These are phyloP conservation scores for Microplitis deprimator DNA, from an alignment of 2,888 invertebrate genomes.

Conservation along the genomic window DNA sequence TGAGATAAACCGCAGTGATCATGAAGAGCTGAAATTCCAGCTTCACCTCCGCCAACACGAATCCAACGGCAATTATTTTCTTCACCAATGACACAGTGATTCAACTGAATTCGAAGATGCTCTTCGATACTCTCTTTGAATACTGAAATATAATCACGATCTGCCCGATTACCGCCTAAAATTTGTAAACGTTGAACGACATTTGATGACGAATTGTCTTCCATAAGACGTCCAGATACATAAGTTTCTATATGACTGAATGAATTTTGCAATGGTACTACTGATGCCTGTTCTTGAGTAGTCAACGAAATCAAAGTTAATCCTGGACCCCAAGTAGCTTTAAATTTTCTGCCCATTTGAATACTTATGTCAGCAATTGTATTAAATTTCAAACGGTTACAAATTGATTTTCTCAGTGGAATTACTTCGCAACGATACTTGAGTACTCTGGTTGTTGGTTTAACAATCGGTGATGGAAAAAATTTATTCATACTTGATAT, in stretches of 20 bases:
- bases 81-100: slow-evolving; percentile 73
- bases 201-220: slow-evolving; percentile 64
- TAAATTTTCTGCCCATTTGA: slow-evolving; percentile 76
- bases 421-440: slow-evolving; percentile 69
- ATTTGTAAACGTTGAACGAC: slow-evolving; percentile 68
- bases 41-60: slow-evolving; percentile 61
- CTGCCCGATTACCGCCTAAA: slow-evolving; percentile 61
- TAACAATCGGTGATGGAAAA: slow-evolving; percentile 61
- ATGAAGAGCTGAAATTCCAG: slow-evolving; percentile 73
- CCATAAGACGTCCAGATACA: slow-evolving; percentile 59
- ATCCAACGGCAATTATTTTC: slow-evolving; percentile 73
- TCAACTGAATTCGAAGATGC: slow-evolving; percentile 78
- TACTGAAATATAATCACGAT: slow-evolving; percentile 55
- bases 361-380: slow-evolving; percentile 64
- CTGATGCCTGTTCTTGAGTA: slow-evolving; percentile 69
- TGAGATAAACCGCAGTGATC: slow-evolving; percentile 74
- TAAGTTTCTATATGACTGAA: slow-evolving; percentile 62
- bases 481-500: slow-evolving; percentile 47
- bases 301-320: slow-evolving; percentile 75
- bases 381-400: slow-evolving; percentile 58
- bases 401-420: slow-evolving; percentile 65
- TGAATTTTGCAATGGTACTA: slow-evolving; percentile 70
- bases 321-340: slow-evolving; percentile 83
- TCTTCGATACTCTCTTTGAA: slow-evolving; percentile 73
- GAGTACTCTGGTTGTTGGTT: slow-evolving; percentile 71